phyloP scores from a whole-genome alignment of 2,113 vertebrate species.

The Halichoerus grypus region DNA sequence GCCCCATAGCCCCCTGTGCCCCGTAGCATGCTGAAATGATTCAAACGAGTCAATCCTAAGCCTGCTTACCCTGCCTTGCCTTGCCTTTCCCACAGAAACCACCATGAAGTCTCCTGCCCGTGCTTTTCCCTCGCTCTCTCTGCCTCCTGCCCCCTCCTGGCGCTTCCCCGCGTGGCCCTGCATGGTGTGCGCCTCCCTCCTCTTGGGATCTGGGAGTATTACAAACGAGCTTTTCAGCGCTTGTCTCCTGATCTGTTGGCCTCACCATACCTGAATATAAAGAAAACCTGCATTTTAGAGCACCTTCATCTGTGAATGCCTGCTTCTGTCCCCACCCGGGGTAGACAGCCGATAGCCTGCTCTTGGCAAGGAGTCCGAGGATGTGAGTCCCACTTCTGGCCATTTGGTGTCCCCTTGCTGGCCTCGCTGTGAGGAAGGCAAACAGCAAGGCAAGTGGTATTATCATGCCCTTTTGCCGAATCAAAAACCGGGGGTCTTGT shows the following conservation, averaged over 20 bases:
- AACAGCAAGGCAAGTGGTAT: neutral
- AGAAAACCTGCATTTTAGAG: neutral
- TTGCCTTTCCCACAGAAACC: neutral
- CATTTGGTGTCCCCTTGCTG: neutral
- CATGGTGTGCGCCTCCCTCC: fast-evolving
- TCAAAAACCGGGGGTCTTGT: neutral
- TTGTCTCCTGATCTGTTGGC: neutral
- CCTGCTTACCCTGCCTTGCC: neutral
- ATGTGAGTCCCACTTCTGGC: neutral
- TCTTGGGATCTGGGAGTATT: neutral
- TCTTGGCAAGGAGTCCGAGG: neutral
- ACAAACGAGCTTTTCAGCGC: neutral
- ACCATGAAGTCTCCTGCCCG: neutral
- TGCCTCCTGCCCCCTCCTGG: neutral
- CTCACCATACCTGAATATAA: neutral
- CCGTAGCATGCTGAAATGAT: neutral
- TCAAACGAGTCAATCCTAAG: fast-evolving
- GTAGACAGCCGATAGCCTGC: neutral
- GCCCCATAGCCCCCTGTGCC: neutral
- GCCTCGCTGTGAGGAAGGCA: neutral
- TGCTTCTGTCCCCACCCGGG: neutral
- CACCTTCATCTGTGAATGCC: fast-evolving
- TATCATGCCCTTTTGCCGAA: fast-evolving
- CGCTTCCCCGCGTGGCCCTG: neutral
- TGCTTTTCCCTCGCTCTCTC: fast-evolving